Evolutionary conservation across 2,113 vertebrate genomes (phyloP), one percentile per base, ranked within the genome.

Genomic region (Melanotaenia duboulayi): DNA sequence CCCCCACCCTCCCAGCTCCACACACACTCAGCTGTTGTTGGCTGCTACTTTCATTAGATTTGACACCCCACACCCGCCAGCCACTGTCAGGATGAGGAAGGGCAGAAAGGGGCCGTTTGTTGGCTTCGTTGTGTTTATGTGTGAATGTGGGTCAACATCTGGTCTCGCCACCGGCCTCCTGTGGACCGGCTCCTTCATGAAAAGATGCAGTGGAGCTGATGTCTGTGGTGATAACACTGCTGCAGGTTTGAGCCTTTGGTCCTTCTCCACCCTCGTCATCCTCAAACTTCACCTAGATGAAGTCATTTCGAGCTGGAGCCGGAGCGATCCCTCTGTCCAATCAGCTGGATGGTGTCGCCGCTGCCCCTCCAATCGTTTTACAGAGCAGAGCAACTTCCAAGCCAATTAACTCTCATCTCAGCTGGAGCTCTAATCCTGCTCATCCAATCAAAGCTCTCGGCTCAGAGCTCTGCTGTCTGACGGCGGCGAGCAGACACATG

Each of bases 1-100:
- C 35, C 16, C 46, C 14, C 28, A 6, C 28, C 6, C 28, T n/a
- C n/a, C n/a, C n/a, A n/a, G n/a, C n/a, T n/a, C n/a, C n/a, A n/a
- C n/a, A n/a, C 28, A 88, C 81, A 76, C 73, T 81, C 85, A 75
- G 82, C 82, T 84, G 85, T 88, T 90, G 86, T 90, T 88, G 61
- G 46, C 16, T 17, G 65, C 13, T 63, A 50, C 67, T 76, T 85
- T 84, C 81, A 86, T 89, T 83, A 78, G 78, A 85, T 84, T 76
- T 75, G 81, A 85, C 86, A 75, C 74, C 72, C 84, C 44, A 25
- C 82, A 80, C 78, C 83, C 82, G 55, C 67, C 87, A 42, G 72
- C 82, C 62, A 87, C 88, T 91, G 90, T 92, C 80, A 81, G 81
- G 57, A 59, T 35, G 25, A 81, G 82, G 81, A 67, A 78, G 87